Evolutionary conservation across 2,113 vertebrate species (phyloP).

Genomic region (Plestiodon gilberti): DNA sequence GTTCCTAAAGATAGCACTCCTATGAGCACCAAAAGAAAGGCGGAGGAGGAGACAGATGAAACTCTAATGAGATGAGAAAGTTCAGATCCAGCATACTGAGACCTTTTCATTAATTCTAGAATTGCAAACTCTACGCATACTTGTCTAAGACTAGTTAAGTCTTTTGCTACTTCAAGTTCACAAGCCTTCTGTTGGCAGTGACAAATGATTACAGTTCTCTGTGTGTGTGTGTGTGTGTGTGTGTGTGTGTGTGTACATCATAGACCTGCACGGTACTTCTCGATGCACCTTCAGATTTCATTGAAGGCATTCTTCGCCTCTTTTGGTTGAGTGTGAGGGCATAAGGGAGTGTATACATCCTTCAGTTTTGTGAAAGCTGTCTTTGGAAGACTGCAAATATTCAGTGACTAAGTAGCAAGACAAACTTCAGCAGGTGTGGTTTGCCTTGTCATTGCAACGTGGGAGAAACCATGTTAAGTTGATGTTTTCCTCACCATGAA

Average conservation of each 20-base stretch:
- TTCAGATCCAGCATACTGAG: neutral
- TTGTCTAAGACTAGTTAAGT: neutral
- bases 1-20: accelerated
- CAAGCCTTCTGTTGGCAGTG: accelerated
- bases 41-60: neutral
- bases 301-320: neutral
- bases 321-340: neutral
- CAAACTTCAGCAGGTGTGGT: neutral
- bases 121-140: neutral
- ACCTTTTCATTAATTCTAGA: neutral
- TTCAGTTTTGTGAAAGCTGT: neutral
- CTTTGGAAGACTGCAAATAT: neutral
- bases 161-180: neutral
- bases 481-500: neutral
- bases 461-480: neutral
- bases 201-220: neutral
- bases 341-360: neutral
- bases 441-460: neutral
- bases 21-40: neutral
- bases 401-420: neutral
- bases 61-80: neutral
- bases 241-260: neutral
- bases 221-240: neutral
- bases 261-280: neutral
- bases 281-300: neutral